phyloP scores from a whole-genome alignment of 2,888 invertebrate species.

The Aleiodes testaceus region DNA sequence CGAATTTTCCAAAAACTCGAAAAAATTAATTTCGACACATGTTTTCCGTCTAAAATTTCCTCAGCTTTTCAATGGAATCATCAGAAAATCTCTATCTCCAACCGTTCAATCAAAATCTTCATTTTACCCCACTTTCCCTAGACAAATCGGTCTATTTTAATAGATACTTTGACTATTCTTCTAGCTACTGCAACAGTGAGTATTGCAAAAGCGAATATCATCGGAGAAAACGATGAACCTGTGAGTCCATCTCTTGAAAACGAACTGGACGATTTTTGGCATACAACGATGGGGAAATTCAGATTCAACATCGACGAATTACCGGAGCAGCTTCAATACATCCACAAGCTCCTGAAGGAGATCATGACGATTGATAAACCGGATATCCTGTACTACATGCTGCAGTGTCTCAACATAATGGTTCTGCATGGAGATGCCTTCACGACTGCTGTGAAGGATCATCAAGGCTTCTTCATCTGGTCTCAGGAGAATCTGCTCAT shows the following conservation, averaged over 20 bases:
- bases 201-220: conserved; percentile 84
- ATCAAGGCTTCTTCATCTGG: conserved; percentile 95
- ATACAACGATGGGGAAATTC: conserved; percentile 93
- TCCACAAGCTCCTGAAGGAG: conserved; percentile 91
- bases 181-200: conserved; percentile 81
- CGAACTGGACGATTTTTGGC: conserved; percentile 91
- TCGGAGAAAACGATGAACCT: conserved; percentile 84
- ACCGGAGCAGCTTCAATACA: conserved; percentile 93
- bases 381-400: conserved; percentile 93
- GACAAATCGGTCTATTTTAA: no score
- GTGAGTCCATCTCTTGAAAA: conserved; percentile 82
- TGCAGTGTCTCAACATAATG: conserved; percentile 92
- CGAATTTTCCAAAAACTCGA: no score
- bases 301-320: conserved; percentile 91
- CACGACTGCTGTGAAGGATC: conserved; percentile 88
- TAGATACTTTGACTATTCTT: conserved; percentile 40
- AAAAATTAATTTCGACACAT: no score
- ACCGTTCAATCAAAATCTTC: background rate
- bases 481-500: conserved; percentile 96
- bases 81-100: no score
- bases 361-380: conserved; percentile 87
- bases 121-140: background rate
- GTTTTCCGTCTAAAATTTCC: no score
- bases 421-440: conserved; percentile 96
- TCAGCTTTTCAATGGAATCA: no score